These are phyloP conservation scores for Trachurus trachurus DNA, from an alignment of 2,797 vertebrate genomes.

Conservation along the genomic window DNA sequence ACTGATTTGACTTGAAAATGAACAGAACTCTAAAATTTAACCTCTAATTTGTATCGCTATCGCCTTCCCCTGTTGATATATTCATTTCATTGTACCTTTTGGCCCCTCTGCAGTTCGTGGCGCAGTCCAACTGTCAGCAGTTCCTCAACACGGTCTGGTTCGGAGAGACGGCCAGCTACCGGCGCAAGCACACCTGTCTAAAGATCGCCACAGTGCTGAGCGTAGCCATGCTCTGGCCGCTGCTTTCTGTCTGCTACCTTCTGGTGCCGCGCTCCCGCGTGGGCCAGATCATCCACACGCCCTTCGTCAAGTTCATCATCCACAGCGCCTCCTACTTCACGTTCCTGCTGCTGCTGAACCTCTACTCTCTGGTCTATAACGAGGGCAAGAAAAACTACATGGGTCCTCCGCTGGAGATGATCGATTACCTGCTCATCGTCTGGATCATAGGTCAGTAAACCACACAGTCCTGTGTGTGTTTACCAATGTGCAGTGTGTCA, in stretches of 20 bases:
- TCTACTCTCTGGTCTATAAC: slow-evolving; percentile 98
- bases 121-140: slow-evolving; percentile 99
- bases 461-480: background rate
- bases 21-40: background rate
- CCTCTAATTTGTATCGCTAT: background rate
- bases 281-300: slow-evolving; percentile 97
- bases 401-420: slow-evolving; percentile 94
- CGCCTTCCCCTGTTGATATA: background rate
- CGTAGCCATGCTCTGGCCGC: slow-evolving; percentile 94
- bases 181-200: slow-evolving; percentile 96
- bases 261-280: slow-evolving; percentile 95
- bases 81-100: background rate
- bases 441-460: slow-evolving; percentile 94
- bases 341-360: slow-evolving; percentile 95
- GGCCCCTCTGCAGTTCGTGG: slow-evolving; percentile 90
- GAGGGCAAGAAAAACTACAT: slow-evolving; percentile 96
- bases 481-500: background rate
- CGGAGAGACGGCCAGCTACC: slow-evolving; percentile 96
- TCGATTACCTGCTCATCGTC: slow-evolving; percentile 97
- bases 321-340: slow-evolving; percentile 99
- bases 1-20: background rate
- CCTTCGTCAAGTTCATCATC: slow-evolving; percentile 99
- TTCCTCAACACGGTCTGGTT: slow-evolving; percentile 99
- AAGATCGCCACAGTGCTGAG: slow-evolving; percentile 96
- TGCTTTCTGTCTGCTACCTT: slow-evolving; percentile 97